Evolutionary conservation across 2,888 invertebrate species (phyloP).

Genomic region (Cephus rjabovi): DNA sequence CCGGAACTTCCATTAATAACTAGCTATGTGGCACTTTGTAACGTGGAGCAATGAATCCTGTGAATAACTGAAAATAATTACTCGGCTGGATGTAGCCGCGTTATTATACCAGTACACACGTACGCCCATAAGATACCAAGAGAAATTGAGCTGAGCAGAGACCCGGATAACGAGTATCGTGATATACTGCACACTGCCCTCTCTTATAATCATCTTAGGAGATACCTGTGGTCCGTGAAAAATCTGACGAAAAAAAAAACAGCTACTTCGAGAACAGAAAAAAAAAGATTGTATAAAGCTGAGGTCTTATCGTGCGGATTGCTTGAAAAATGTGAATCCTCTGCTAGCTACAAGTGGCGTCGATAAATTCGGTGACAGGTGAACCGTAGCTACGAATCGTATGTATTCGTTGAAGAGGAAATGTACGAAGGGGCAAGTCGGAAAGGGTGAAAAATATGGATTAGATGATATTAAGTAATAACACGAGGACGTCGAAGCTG

Average conservation of each 20-base stretch:
- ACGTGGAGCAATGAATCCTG: background rate
- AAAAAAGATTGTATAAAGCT: background rate
- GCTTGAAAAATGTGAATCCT: background rate
- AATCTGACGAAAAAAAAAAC: background rate
- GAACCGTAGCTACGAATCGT: background rate
- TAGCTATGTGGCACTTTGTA: conserved; percentile 29
- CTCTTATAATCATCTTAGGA: background rate
- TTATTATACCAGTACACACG: background rate
- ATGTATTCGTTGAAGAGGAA: background rate
- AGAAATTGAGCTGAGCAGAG: background rate
- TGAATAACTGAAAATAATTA: background rate
- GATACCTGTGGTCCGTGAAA: background rate
- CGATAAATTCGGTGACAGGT: background rate
- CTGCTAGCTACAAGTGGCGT: background rate
- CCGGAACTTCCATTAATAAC: conserved; percentile 44
- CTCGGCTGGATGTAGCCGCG: background rate
- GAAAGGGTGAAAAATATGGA: conserved; percentile 33
- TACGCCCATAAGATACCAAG: background rate
- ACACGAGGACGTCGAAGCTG: conserved; percentile 31
- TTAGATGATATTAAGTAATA: conserved; percentile 49
- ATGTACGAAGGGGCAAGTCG: background rate
- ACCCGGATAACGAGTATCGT: background rate
- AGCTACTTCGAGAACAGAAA: background rate
- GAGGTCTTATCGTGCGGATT: background rate
- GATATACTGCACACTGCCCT: background rate